These are phyloP conservation scores for Cryptocephalus moraei DNA, from an alignment of 2,888 invertebrate species.

Conservation along the genomic window DNA sequence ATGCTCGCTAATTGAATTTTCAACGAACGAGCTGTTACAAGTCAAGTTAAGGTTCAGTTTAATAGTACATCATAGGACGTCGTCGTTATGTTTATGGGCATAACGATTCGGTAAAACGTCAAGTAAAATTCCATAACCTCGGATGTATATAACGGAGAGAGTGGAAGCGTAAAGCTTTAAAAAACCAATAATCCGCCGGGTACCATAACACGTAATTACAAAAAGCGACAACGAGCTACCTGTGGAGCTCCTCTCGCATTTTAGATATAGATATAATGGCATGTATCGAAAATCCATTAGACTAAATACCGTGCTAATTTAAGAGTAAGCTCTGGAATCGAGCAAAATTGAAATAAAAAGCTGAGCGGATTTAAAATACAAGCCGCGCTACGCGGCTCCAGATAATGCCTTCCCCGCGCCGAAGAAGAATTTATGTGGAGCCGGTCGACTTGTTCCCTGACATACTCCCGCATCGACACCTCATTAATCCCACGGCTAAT, in stretches of 20 bases:
- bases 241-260: constrained; percentile 13
- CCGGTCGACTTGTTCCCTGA: constrained; percentile 11
- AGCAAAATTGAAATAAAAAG: constrained; percentile 15
- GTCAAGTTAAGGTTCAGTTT: too few relatives aligned
- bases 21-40: too few relatives aligned
- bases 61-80: too few relatives aligned
- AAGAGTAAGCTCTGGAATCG: constrained; percentile 25
- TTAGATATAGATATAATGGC: constrained; percentile 24
- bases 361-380: constrained; percentile 13
- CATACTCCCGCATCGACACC: not conserved
- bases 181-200: too few relatives aligned
- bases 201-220: not conserved
- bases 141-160: too few relatives aligned
- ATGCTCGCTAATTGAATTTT: too few relatives aligned
- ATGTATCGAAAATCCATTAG: constrained; percentile 36
- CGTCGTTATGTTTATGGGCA: too few relatives aligned
- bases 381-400: constrained; percentile 19
- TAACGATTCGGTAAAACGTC: too few relatives aligned
- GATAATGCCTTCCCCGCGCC: constrained; percentile 20
- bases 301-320: constrained; percentile 36
- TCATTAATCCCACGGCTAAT: not conserved
- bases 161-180: too few relatives aligned
- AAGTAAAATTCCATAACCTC: too few relatives aligned
- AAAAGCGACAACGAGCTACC: constrained; percentile 17
- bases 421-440: constrained; percentile 20